Percentiles rank a stretch among this genome's conserved stretches.
Conservation (phyloP, 2,797 vertebrate genomes). For the Urocyon cinereoargenteus region DNA sequence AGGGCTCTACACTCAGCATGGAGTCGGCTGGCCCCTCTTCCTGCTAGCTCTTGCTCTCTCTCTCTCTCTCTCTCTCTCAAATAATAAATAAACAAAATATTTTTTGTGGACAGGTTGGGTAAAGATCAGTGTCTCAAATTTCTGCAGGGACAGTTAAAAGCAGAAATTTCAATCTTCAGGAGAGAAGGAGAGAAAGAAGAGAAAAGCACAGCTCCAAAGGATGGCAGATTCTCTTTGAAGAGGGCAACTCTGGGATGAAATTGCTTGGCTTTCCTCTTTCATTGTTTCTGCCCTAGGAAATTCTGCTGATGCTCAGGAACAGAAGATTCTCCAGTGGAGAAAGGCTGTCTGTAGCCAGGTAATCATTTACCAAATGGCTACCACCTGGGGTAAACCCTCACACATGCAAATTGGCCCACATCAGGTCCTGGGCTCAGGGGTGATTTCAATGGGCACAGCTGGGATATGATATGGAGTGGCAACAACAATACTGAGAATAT, state of each 20-base stretch:
- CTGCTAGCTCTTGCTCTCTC: neutral
- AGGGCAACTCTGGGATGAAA: slow-evolving; percentile 54
- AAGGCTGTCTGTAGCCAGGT: slow-evolving; percentile 72
- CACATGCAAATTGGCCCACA: slow-evolving; percentile 74
- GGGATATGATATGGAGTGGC: slow-evolving; percentile 80
- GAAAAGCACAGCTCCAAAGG: slow-evolving; percentile 63
- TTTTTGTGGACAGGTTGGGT: neutral
- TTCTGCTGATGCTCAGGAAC: slow-evolving; percentile 68
- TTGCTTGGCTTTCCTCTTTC: neutral
- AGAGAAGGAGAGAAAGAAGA: neutral
- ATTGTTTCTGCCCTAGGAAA: slow-evolving; percentile 51
- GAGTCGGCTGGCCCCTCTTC: neutral
- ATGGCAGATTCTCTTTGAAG: slow-evolving; percentile 76
- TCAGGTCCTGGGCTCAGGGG: slow-evolving; percentile 71
- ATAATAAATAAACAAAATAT: neutral
- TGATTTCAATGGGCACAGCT: slow-evolving; percentile 79
- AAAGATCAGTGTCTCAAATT: neutral
- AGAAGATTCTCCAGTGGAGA: slow-evolving; percentile 71
- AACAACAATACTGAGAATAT: slow-evolving; percentile 71
- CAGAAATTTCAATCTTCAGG: neutral
- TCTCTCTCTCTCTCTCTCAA: neutral
- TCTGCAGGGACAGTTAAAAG: slow-evolving; percentile 4
- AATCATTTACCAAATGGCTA: slow-evolving; percentile 78
- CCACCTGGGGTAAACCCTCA: slow-evolving; percentile 73
- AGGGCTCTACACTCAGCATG: neutral